A percentile compares a stretch with the other conserved stretches of the same genome.
These are phyloP conservation scores for Apus apus DNA, from an alignment of 2,113 vertebrate species.

Conservation along the genomic window DNA sequence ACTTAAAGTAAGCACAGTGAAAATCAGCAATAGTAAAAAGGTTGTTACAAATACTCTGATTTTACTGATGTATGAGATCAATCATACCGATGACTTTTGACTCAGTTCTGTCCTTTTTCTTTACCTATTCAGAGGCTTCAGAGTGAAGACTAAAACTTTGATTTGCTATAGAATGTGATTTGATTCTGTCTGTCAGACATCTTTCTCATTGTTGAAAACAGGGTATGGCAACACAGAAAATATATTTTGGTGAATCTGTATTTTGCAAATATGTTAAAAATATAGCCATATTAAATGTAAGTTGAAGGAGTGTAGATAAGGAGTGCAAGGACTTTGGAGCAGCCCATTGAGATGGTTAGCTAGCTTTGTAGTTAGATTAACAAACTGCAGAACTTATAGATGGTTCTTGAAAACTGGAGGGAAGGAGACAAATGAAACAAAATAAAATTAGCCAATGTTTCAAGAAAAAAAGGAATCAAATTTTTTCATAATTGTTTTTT, in stretches of 20 bases:
- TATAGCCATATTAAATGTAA: not conserved
- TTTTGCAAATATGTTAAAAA: not conserved
- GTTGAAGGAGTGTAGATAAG: not conserved
- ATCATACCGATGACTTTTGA: not conserved
- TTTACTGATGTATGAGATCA: constrained; percentile 25
- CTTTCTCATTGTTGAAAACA: not conserved
- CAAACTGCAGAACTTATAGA: not conserved
- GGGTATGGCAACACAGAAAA: not conserved
- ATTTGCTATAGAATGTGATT: not conserved
- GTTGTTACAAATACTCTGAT: not conserved
- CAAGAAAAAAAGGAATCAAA: constrained; percentile 13
- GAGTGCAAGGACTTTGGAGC: not conserved
- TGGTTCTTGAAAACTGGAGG: not conserved
- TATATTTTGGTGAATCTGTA: not conserved
- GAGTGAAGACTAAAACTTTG: not conserved
- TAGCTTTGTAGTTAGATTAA: not conserved
- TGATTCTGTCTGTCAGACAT: not conserved
- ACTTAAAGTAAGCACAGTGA: not conserved
- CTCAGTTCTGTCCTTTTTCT: not conserved
- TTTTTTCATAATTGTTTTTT: not conserved
- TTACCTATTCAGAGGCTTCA: not conserved
- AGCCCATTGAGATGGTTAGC: not conserved
- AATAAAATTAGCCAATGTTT: not conserved
- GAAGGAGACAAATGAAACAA: not conserved
- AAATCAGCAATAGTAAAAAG: not conserved